Conservation (phyloP, 2,113 vertebrate genomes). For the Cottus gobio region DNA sequence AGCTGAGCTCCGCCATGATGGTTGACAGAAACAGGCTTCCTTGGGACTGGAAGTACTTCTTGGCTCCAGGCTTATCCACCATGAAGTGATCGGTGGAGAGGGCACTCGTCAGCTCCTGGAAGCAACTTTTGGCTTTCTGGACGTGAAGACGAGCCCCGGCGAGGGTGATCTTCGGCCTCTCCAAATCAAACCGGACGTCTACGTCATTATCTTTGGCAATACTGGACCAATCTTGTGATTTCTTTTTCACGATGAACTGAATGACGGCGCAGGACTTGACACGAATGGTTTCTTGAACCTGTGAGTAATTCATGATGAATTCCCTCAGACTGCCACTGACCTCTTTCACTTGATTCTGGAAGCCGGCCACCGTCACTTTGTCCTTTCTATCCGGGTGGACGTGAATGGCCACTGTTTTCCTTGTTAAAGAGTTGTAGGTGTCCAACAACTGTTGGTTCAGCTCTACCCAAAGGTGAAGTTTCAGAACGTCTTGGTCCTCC, state of each 20-base stretch:
- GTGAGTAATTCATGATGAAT: slow-evolving; percentile 79
- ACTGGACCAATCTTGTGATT: slow-evolving; percentile 40
- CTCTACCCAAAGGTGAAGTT: slow-evolving; percentile 73
- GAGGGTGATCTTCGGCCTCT: slow-evolving; percentile 74
- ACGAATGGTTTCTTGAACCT: slow-evolving; percentile 67
- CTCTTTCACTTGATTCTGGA: slow-evolving; percentile 74
- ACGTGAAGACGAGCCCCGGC: slow-evolving; percentile 80
- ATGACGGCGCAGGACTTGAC: slow-evolving; percentile 63
- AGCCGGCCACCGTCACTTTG: slow-evolving; percentile 82
- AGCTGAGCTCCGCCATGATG: slow-evolving; percentile 67
- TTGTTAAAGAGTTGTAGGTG: slow-evolving; percentile 61
- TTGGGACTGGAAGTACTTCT: slow-evolving; percentile 81
- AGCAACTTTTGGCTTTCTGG: slow-evolving; percentile 30
- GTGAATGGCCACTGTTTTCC: slow-evolving; percentile 59
- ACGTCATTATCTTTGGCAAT: slow-evolving; percentile 66
- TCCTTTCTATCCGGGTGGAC: slow-evolving; percentile 10
- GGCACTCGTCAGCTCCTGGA: slow-evolving; percentile 58
- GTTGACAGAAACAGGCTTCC: slow-evolving; percentile 53
- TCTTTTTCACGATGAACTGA: slow-evolving; percentile 81
- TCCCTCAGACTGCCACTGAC: slow-evolving; percentile 63
- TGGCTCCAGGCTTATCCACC: slow-evolving; percentile 86
- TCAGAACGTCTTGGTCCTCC: slow-evolving; percentile 73
- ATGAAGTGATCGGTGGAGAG: slow-evolving; percentile 69
- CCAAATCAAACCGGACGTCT: slow-evolving; percentile 64
- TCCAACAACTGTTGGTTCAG: slow-evolving; percentile 58